Base-by-base conservation (phyloP, 2,113 vertebrate species). In the Bombycilla garrulus region DNA sequence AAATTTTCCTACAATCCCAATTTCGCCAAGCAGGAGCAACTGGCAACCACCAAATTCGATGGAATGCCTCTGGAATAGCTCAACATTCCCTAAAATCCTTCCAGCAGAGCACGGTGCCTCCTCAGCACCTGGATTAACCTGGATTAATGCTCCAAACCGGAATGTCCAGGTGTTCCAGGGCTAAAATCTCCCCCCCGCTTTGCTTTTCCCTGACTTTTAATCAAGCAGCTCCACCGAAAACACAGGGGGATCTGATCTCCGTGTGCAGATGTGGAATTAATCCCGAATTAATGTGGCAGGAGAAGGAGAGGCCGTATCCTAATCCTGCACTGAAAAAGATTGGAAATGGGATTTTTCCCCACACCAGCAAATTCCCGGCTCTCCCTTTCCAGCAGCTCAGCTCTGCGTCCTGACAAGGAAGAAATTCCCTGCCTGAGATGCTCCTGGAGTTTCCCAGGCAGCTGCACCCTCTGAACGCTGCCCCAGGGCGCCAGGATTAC, bases 111-210 rank as follows among this genome's bases (percentile, higher is more conserved):
- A 1, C 0, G 10, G 18, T 3, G 4, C 23, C 51, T 38, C 53
- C 48, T 22, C 20, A 8, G 0, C 1, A 2, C 42, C 44, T 8
- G 35, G 45, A 64, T 54, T 2, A 6, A 31, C 8, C 11, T 3
- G 11, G 54, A n/a, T 45, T 26, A 44, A 42, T 0, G 6, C 35
- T 50, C 8, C 1, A 2, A 33, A 1, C 5, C 0, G 0, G 29
- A 69, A 72, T 4, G 26, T 40, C 17, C 40, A 33, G 45, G 50
- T 61, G 36, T 35, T 25, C 80, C 22, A 6, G n/a, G 33, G 31
- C 29, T 60, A 31, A 80, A 86, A 86, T 53, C 35, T 81, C 28
- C 53, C 8, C 20, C 35, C 22, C 0, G 8, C 8, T 66, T 40
- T 3, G 5, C 44, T 84, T 88, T 62, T 64, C 19, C 31, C 29